A percentile compares a stretch with the other conserved stretches of the same genome.
These are phyloP conservation scores for Tor tambroides DNA, from an alignment of 2,113 vertebrate species.

Conservation along the genomic window DNA sequence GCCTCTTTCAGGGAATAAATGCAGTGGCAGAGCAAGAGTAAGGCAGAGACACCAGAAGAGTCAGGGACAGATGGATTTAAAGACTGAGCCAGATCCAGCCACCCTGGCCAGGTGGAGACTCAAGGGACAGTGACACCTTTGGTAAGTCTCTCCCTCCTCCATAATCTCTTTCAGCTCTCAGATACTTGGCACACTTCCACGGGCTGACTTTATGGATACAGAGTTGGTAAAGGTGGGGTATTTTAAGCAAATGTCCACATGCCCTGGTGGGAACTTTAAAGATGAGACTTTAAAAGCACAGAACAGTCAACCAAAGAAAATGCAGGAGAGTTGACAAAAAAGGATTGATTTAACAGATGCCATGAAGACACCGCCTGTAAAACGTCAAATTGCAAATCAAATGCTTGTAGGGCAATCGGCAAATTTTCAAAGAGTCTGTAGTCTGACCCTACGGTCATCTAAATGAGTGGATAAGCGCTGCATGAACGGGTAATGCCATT, in stretches of 20 bases:
- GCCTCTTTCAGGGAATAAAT: conserved; percentile 39
- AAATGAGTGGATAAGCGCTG: background rate
- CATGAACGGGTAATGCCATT: background rate
- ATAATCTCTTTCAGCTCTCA: conserved; percentile 23
- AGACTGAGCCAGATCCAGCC: conserved; percentile 11
- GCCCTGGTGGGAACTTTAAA: background rate
- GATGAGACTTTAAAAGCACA: conserved; percentile 44
- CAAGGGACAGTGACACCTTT: conserved; percentile 16
- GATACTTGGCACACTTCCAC: background rate
- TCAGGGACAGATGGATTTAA: conserved; percentile 21
- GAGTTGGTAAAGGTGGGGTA: background rate
- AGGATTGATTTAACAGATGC: conserved; percentile 67
- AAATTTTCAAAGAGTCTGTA: background rate
- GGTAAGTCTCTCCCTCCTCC: conserved; percentile 34
- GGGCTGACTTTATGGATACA: background rate
- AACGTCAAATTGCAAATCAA: conserved; percentile 55
- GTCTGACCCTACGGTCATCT: background rate
- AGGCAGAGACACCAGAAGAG: conserved; percentile 1
- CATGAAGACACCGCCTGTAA: conserved; percentile 60
- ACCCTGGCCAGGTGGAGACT: conserved; percentile 18
- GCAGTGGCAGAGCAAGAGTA: background rate
- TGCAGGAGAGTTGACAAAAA: conserved; percentile 60
- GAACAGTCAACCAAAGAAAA: conserved; percentile 60
- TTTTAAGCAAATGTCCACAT: background rate
- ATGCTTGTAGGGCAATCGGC: conserved; percentile 12